Percentiles rank a stretch among this genome's conserved stretches.
Evolutionary conservation across 2,888 invertebrate genomes (phyloP).

Genomic region (Rotaria sp.): DNA sequence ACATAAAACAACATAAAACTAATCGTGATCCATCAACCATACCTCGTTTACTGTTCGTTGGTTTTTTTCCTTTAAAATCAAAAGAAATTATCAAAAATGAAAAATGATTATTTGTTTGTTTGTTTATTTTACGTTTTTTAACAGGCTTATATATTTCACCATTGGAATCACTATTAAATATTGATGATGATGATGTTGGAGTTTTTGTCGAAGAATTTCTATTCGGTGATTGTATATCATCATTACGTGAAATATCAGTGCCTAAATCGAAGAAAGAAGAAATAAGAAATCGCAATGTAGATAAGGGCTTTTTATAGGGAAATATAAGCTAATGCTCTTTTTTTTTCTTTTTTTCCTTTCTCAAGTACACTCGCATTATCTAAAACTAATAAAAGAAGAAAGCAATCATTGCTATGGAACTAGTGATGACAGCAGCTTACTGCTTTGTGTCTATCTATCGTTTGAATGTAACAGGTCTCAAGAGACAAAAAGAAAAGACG

Average conservation of each 20-base stretch:
- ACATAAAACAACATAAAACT: not conserved
- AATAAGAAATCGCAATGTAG: not conserved
- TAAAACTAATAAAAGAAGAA: constrained; percentile 7
- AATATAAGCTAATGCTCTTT: not conserved
- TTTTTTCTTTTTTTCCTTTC: not conserved
- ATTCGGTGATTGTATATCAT: not conserved
- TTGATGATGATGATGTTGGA: not conserved
- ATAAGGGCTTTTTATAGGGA: not conserved
- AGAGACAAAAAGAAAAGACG: not conserved
- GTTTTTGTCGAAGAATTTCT: not conserved
- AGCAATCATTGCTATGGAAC: not conserved
- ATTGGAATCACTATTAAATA: not conserved
- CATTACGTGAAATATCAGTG: not conserved
- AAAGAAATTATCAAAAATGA: too few species aligned
- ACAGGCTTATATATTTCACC: not conserved
- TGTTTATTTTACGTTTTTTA: not conserved
- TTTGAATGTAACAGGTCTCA: not conserved
- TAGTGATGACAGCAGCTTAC: constrained; percentile 4
- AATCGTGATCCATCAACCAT: not conserved
- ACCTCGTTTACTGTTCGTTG: not conserved
- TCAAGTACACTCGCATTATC: not conserved
- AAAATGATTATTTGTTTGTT: too few species aligned
- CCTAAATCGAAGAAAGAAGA: not conserved
- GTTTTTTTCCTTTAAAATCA: not conserved
- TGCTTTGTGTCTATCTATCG: constrained; percentile 1